Evolutionary conservation across 2,797 vertebrate genomes (phyloP).

Genomic region (Centropyge bicolor): DNA sequence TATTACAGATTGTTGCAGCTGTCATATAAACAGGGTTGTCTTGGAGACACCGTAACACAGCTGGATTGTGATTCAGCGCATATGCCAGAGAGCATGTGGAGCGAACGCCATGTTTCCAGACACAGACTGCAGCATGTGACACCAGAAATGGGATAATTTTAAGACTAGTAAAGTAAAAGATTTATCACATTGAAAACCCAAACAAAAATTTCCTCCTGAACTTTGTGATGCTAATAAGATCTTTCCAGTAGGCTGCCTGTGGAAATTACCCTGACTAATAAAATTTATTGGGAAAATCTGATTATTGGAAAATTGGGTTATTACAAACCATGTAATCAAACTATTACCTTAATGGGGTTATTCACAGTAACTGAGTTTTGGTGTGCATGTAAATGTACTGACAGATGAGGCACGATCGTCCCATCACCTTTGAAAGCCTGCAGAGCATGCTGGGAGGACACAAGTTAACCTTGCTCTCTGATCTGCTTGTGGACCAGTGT

Average conservation of each 20-base stretch:
- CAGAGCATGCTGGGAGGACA: constrained; percentile 51
- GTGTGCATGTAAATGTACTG: constrained; percentile 47
- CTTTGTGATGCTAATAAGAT: neutral
- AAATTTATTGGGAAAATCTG: neutral
- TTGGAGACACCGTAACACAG: neutral
- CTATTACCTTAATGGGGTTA: neutral
- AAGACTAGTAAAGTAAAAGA: neutral
- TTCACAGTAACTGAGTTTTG: constrained; percentile 25
- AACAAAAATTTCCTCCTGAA: neutral
- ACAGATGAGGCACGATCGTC: constrained; percentile 66
- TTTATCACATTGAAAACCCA: neutral
- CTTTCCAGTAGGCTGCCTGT: neutral
- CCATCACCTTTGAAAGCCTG: constrained; percentile 43
- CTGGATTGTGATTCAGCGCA: neutral
- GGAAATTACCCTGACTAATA: neutral
- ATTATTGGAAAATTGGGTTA: constrained; percentile 17
- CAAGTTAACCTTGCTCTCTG: constrained; percentile 18
- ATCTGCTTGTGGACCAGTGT: constrained; percentile 40
- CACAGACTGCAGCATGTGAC: neutral
- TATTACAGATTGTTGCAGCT: neutral
- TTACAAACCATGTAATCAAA: constrained; percentile 2
- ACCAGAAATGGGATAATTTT: neutral
- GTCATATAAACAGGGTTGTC: neutral
- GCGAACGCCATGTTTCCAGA: neutral
- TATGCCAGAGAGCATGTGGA: too few species aligned